Percentiles rank a stretch among this genome's conserved stretches.
Evolutionary conservation across 1,140 invertebrate species (phyloP).

Genomic region (Bombus impatiens): DNA sequence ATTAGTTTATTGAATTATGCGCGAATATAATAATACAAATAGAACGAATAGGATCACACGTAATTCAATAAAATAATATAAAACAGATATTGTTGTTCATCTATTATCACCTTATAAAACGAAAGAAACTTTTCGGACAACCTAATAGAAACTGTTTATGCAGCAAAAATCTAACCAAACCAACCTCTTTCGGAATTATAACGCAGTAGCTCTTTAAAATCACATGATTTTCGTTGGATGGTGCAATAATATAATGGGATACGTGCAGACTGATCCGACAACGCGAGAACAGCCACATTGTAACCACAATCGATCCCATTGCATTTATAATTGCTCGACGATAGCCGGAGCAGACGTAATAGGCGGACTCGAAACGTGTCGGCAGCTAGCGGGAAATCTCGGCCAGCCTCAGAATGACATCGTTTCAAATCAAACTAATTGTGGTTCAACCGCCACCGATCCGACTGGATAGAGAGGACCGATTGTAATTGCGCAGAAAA

Average conservation of each 20-base stretch:
- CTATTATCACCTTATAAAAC: no score
- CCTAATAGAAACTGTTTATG: no score
- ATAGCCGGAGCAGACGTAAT: neutral
- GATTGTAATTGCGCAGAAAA: slow-evolving; percentile 41
- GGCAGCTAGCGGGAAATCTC: slow-evolving; percentile 21
- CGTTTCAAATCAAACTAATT: slow-evolving; percentile 49
- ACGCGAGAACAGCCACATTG: slow-evolving; percentile 7
- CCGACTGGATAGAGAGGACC: neutral
- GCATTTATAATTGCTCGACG: slow-evolving; percentile 49
- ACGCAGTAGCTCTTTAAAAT: neutral
- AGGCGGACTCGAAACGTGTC: slow-evolving; percentile 2
- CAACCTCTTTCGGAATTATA: no score
- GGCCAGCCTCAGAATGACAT: slow-evolving; percentile 28
- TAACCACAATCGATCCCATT: slow-evolving; percentile 39
- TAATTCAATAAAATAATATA: no score
- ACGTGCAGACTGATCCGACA: neutral
- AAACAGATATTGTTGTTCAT: no score
- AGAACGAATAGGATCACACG: no score
- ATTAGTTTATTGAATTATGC: no score
- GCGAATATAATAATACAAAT: no score
- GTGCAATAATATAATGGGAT: slow-evolving; percentile 1
- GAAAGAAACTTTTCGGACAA: no score
- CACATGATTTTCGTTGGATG: neutral
- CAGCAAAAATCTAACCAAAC: no score
- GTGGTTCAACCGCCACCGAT: slow-evolving; percentile 6